Evolutionary conservation across 2,888 invertebrate species (phyloP).

Genomic region (Phengaris alcon): DNA sequence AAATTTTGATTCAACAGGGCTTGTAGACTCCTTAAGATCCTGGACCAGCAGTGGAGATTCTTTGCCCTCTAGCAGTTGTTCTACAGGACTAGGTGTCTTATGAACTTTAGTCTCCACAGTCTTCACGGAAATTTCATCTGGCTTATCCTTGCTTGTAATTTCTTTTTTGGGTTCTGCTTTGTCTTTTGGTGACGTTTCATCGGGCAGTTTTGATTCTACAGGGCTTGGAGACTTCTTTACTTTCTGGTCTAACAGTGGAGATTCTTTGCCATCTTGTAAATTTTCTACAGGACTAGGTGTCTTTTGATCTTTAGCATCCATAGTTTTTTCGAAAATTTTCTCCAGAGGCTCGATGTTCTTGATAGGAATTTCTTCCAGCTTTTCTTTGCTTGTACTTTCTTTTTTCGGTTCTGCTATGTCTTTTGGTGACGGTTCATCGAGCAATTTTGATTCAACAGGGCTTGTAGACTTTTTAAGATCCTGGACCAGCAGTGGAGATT

Average conservation of each 20-base stretch:
- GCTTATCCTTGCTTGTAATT: no score
- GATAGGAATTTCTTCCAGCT: background rate
- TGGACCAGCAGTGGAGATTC: no score
- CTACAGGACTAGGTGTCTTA: background rate
- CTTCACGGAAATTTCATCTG: no score
- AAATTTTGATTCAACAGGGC: no score
- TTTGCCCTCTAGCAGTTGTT: no score
- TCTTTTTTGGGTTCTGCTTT: no score
- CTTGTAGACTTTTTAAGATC: background rate
- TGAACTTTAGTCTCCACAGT: background rate
- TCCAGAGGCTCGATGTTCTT: background rate
- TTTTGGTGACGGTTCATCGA: background rate
- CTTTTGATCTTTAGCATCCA: background rate
- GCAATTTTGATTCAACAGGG: background rate
- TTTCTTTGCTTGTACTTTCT: background rate
- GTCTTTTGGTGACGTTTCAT: background rate
- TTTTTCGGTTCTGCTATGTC: background rate
- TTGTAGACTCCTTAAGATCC: no score
- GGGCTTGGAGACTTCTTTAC: conserved; percentile 29
- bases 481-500: background rate
- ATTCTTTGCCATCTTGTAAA: background rate
- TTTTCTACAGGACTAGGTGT: no score
- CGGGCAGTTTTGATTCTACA: background rate
- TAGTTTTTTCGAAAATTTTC: background rate
- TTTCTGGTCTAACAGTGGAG: background rate